Evolutionary conservation across 2,888 invertebrate species (phyloP), one percentile per base, ranked within the genome.

Genomic region (Folsomia candida): DNA sequence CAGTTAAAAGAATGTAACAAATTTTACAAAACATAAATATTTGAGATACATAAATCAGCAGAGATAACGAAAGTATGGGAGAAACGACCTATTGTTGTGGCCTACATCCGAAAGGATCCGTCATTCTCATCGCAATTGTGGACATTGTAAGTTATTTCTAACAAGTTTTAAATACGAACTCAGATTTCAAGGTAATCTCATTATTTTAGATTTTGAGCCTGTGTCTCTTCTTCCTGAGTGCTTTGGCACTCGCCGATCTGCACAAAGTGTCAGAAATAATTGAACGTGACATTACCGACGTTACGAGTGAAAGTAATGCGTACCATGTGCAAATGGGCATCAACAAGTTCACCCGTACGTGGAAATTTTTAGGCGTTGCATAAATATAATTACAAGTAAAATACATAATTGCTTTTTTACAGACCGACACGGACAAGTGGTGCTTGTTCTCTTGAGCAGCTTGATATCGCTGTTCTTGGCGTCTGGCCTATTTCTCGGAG

Each of bases 241-340:
- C 77, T 47, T 72, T 79, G 51, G 79, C 79, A 3, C 70, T 79
- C n/a, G 75, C 77, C 14, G 76, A 79, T 67, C 68, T 79, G n/a
- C 76, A 77, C 29, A 72, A 75, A 69, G 78, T 79, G 11, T 75
- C 78, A 58, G 76, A 72, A 6, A 70, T 73, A 4, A 68, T 78
- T 58, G 76, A 78, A 29, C 51, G 73, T 51, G 76, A 79, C 58
- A 71, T 67, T 14, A 59, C 63, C 9, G 75, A 72, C 66, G 59
- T 70, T 64, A 67, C 65, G 4, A 69, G 57, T 58, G 71, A 74
- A 28, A 70, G 66, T 25, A 75, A 72, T 62, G 72, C 70, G 27
- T 68, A 70, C 24, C 70, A 71, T 11, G 71, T 70, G 25, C 68
- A 73, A 29, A 71, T 68, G 28, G 73, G 75, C 3, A 73, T 76